phyloP scores from a whole-genome alignment of 64 coral and sea anemone species.

The Orbicella faveolata region DNA sequence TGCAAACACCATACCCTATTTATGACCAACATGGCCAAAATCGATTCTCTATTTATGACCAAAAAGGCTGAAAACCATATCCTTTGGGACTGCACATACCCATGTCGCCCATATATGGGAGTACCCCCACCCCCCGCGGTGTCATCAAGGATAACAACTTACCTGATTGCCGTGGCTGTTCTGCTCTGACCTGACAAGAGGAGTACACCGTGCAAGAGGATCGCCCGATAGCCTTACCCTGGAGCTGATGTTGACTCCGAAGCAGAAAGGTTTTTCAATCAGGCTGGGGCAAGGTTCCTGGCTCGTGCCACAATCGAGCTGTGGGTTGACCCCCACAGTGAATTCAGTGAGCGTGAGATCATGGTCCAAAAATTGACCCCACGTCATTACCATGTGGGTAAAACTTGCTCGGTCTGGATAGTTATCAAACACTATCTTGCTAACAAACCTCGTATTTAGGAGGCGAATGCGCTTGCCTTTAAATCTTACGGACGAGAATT shows the following conservation, averaged over 20 bases:
- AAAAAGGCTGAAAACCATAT: too few relatives aligned
- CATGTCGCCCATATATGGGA: neutral
- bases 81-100: too few relatives aligned
- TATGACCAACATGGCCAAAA: neutral
- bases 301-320: slow-evolving; percentile 30
- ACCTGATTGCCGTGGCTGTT: neutral
- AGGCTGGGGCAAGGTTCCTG: neutral
- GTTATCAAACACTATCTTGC: neutral
- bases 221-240: neutral
- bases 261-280: neutral
- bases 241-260: neutral
- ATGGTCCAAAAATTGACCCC: slow-evolving; percentile 67
- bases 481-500: neutral
- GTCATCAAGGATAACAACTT: neutral
- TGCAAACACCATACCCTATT: neutral
- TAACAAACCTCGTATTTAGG: neutral
- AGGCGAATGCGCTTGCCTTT: neutral
- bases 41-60: too few relatives aligned
- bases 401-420: neutral
- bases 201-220: neutral
- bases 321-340: neutral
- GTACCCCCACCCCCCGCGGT: neutral
- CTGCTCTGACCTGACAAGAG: neutral
- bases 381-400: slow-evolving; percentile 47
- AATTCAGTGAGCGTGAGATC: slow-evolving; percentile 33